phyloP scores from a whole-genome alignment of 2,888 invertebrate species.

The Empis stercorea region DNA sequence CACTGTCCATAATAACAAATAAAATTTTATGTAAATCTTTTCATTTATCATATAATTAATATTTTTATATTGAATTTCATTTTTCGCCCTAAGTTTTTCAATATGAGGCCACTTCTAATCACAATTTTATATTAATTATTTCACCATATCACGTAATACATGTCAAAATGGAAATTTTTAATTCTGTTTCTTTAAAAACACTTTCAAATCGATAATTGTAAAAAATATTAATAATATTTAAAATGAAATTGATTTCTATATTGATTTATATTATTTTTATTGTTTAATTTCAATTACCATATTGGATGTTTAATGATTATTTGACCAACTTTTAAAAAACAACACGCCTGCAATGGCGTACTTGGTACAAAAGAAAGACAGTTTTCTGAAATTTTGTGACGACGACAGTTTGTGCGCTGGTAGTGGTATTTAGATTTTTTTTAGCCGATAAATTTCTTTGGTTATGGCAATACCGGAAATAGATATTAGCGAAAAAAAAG shows the following conservation, averaged over 20 bases:
- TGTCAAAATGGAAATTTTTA: background rate
- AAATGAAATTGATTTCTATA: background rate
- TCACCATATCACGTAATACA: background rate
- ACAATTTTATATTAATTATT: background rate
- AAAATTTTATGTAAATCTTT: constrained; percentile 15
- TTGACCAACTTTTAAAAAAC: constrained; percentile 33
- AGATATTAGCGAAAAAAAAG: too few species aligned
- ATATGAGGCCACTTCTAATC: too few species aligned
- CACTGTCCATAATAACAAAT: constrained; percentile 13
- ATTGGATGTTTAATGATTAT: constrained; percentile 49
- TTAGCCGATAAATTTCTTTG: too few species aligned
- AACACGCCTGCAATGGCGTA: constrained; percentile 83
- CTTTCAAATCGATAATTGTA: background rate
- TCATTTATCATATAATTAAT: constrained; percentile 4
- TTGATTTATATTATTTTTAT: background rate
- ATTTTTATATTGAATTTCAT: too few species aligned
- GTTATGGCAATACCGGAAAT: too few species aligned
- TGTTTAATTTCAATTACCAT: constrained; percentile 6
- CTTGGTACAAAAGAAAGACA: constrained; percentile 57
- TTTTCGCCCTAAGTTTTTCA: too few species aligned
- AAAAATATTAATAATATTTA: background rate
- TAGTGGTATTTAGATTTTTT: too few species aligned
- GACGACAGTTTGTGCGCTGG: too few species aligned
- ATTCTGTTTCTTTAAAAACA: background rate
- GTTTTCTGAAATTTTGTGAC: too few species aligned